These are phyloP conservation scores for Himalopsyche anomala DNA, from an alignment of 2,888 invertebrate species.

Conservation along the genomic window DNA sequence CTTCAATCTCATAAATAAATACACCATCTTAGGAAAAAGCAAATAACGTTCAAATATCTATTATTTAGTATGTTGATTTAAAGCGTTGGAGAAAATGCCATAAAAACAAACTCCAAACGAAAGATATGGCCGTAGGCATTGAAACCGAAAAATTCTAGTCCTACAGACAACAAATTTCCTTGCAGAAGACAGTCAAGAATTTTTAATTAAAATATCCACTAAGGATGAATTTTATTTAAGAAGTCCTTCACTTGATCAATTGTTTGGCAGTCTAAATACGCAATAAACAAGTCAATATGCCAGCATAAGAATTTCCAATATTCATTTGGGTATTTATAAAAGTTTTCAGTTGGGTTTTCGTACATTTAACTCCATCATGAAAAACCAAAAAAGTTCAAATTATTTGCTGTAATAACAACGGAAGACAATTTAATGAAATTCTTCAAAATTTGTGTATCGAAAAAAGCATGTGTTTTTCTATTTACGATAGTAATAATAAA, in stretches of 20 bases:
- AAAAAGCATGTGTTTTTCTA: not conserved
- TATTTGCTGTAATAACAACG: not conserved
- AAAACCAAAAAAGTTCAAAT: conserved; percentile 5
- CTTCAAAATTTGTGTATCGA: not conserved
- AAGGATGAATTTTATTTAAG: conserved; percentile 32
- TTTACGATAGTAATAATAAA: not conserved
- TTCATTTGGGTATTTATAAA: conserved; percentile 28
- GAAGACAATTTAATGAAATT: conserved; percentile 29
- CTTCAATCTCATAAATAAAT: too few relatives aligned
- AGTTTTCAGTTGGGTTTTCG: conserved; percentile 29
- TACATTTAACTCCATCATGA: not conserved
- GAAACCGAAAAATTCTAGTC: not conserved
- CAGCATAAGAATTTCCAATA: conserved; percentile 56
- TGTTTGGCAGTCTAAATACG: conserved; percentile 48
- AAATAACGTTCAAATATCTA: not conserved
- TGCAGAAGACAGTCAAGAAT: conserved; percentile 44
- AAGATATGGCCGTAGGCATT: not conserved
- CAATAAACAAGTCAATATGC: conserved; percentile 56
- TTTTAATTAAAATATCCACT: conserved; percentile 53
- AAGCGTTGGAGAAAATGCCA: not conserved
- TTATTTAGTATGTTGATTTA: conserved; percentile 22
- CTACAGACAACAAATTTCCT: not conserved
- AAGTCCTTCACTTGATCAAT: conserved; percentile 49
- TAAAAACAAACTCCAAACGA: not conserved
- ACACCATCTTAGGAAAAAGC: too few relatives aligned